Evolutionary conservation across 2,113 vertebrate genomes (phyloP), one percentile per base, ranked within the genome.

Genomic region (Gasterosteus aculeatus): DNA sequence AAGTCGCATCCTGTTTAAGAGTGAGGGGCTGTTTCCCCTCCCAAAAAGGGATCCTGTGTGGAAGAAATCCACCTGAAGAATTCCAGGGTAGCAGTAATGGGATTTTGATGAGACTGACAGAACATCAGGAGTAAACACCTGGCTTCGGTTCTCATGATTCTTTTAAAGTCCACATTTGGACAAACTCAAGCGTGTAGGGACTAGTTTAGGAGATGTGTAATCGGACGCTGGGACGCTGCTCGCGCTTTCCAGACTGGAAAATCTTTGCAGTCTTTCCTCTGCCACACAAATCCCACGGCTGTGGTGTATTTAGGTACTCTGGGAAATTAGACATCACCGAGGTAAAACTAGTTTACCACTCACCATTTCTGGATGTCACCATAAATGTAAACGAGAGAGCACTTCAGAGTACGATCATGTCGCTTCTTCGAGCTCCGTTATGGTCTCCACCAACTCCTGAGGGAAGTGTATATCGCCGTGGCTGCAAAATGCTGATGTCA

Each of bases 191-290:
- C 35, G 15, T 63, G 16, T 16, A 54, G 19, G 16, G 3, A 58
- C n/a, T 3, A 16, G 60, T 69, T 59, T 69, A 80, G 5, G 0
- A n/a, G 62, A 35, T 70, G 11, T 81, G 83, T 22, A 87, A 71
- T 78, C 11, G 56, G 85, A 77, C 77, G 63, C 51, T 51, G 65
- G 58, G 80, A 69, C 11, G 12, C 41, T 85, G 38, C 85, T 86
- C 77, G 83, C n/a, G 83, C 85, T 89, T 90, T 90, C 83, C 85
- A 72, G 42, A 68, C 66, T 80, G 85, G 86, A 84, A 91, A 87
- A 84, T 53, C 10, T 73, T 35, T 65, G 69, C 47, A 59, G 49
- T 67, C 57, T 84, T 60, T 16, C 35, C 66, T 33, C 75, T 56
- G 47, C 58, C 39, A 68, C 69, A 71, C 54, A 77, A 53, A 68